A percentile compares a stretch with the other conserved stretches of the same genome.
Evolutionary conservation across 2,797 vertebrate species (phyloP).

Genomic region (Streptopelia turtur): DNA sequence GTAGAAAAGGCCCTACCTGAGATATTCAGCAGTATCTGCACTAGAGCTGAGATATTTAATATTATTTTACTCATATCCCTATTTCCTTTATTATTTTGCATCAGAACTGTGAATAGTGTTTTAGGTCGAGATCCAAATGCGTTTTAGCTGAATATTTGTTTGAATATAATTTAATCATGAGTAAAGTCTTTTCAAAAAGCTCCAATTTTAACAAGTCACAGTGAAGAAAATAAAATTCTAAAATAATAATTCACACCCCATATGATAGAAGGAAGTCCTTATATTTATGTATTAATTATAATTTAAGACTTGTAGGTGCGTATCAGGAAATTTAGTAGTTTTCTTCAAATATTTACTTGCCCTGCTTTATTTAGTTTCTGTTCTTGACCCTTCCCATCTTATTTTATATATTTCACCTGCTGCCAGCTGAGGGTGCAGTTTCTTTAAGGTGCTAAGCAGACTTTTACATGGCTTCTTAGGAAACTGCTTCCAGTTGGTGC

Average conservation of each 20-base stretch:
- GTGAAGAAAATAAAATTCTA: background rate
- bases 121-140: background rate
- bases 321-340: background rate
- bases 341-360: background rate
- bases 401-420: constrained; percentile 79
- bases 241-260: background rate
- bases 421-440: constrained; percentile 88
- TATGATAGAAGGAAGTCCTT: background rate
- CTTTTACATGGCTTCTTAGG: constrained; percentile 96
- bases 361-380: background rate
- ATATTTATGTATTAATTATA: background rate
- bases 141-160: background rate
- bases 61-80: background rate
- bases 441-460: constrained; percentile 87
- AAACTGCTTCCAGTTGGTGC: constrained; percentile 93
- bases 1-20: background rate
- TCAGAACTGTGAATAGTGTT: background rate
- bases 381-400: background rate
- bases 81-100: background rate
- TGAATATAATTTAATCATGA: background rate
- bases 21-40: background rate
- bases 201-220: background rate
- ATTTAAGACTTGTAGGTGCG: background rate
- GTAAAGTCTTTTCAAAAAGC: background rate
- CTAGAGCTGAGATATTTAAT: background rate